A percentile compares a stretch with the other conserved stretches of the same genome.
phyloP scores from a whole-genome alignment of 2,797 vertebrate genomes.

The Diceros bicornis region DNA sequence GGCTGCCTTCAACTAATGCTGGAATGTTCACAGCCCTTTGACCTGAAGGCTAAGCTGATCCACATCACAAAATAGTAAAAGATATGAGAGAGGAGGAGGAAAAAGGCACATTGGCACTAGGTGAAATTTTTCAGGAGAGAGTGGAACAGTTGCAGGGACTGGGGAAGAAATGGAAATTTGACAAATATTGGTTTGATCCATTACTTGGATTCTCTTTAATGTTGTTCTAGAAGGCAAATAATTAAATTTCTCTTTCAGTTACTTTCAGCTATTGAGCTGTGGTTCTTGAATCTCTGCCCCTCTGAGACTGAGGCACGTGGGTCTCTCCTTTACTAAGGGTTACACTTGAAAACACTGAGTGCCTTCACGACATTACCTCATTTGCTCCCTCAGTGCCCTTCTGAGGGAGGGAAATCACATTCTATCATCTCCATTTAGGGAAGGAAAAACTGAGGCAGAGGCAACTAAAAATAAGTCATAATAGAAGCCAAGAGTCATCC shows the following conservation, averaged over 20 bases:
- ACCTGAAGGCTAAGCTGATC: not conserved
- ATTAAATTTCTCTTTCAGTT: not conserved
- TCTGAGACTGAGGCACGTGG: not conserved
- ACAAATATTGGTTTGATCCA: not conserved
- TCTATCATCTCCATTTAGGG: not conserved
- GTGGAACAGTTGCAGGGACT: not conserved
- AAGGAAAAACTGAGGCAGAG: not conserved
- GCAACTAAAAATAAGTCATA: not conserved
- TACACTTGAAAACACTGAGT: not conserved
- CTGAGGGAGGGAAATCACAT: not conserved
- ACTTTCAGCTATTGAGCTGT: not conserved
- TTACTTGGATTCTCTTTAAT: constrained; percentile 1
- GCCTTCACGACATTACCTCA: not conserved
- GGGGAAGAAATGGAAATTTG: not conserved
- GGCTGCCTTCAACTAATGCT: not conserved
- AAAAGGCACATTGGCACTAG: not conserved
- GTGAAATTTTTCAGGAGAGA: not conserved
- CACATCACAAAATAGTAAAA: not conserved
- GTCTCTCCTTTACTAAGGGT: not conserved
- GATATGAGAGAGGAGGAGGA: not conserved
- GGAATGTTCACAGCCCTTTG: not conserved
- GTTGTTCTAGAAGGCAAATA: not conserved
- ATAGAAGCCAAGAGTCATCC: not conserved
- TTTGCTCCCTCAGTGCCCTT: not conserved
- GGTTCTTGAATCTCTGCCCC: not conserved